These are phyloP conservation scores for Sebastes schlegelii DNA, from an alignment of 2,113 vertebrate species.

Conservation along the genomic window DNA sequence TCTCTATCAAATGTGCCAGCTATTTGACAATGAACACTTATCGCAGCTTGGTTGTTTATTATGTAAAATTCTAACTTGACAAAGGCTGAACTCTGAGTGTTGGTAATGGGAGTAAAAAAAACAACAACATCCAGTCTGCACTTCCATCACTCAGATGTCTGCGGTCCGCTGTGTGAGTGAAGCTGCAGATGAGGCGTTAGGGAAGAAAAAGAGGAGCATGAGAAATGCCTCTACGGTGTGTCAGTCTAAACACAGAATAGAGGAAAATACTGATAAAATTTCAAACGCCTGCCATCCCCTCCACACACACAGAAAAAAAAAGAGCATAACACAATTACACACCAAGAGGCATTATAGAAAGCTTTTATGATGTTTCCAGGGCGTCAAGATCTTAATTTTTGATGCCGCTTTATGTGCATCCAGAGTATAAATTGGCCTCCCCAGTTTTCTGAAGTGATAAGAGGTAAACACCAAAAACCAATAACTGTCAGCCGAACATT, in stretches of 20 bases:
- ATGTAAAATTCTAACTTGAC: constrained; percentile 59
- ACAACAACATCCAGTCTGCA: constrained; percentile 28
- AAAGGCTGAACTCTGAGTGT: constrained; percentile 44
- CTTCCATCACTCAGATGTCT: constrained; percentile 64
- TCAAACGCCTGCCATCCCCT: constrained; percentile 53
- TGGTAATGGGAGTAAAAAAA: constrained; percentile 45
- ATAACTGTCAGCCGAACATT: constrained; percentile 81
- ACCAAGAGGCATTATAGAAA: constrained; percentile 71
- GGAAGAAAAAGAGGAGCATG: constrained; percentile 47
- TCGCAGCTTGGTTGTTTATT: constrained; percentile 58
- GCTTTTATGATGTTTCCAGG: constrained; percentile 79
- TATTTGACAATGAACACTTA: constrained; percentile 66
- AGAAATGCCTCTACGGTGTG: constrained; percentile 41
- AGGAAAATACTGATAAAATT: constrained; percentile 65
- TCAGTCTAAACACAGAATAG: constrained; percentile 61
- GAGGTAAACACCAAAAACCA: constrained; percentile 85
- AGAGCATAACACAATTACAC: constrained; percentile 73
- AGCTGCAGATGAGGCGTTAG: constrained; percentile 37
- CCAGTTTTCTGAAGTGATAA: constrained; percentile 78
- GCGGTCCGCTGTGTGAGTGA: constrained; percentile 44
- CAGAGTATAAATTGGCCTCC: constrained; percentile 75
- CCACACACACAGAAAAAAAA: constrained; percentile 41
- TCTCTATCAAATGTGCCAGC: constrained; percentile 65
- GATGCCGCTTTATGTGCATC: constrained; percentile 74
- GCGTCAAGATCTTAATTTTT: constrained; percentile 82